A percentile compares a stretch with the other conserved stretches of the same genome.
phyloP scores from a whole-genome alignment of 2,888 invertebrate species.

The Acrocyrtus sp. region DNA sequence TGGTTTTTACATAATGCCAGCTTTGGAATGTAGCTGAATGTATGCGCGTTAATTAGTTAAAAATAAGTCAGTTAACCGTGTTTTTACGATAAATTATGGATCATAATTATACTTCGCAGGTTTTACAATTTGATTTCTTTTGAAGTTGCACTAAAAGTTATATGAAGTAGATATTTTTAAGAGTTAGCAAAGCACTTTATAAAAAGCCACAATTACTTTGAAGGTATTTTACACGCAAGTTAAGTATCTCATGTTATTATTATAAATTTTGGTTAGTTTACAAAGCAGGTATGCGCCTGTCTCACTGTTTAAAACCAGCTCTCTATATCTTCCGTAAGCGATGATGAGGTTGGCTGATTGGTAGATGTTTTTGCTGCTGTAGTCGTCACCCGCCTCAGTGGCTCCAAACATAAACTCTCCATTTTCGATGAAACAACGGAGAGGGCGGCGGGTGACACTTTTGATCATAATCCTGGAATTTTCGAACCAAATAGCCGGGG shows the following conservation, averaged over 20 bases:
- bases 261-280: neutral
- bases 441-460: conserved; percentile 52
- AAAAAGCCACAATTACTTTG: conserved; percentile 36
- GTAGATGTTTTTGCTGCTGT: conserved; percentile 13
- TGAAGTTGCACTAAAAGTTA: no score
- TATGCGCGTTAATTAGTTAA: no score
- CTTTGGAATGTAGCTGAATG: no score
- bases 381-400: conserved; percentile 41
- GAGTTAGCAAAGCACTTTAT: conserved; percentile 41
- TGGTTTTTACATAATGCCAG: no score
- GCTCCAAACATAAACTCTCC: conserved; percentile 36
- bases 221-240: conserved; percentile 10
- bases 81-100: no score
- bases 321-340: conserved; percentile 34
- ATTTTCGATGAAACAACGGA: conserved; percentile 40
- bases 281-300: neutral
- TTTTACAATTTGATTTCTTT: no score
- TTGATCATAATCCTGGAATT: conserved; percentile 55
- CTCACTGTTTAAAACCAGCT: conserved; percentile 32
- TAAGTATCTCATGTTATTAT: neutral
- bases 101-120: no score
- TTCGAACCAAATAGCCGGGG: conserved; percentile 39
- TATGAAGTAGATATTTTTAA: no score
- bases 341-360: conserved; percentile 18
- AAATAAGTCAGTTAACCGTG: no score